Conservation (phyloP, 1,140 invertebrate species). For the Drosophila ambigua region DNA sequence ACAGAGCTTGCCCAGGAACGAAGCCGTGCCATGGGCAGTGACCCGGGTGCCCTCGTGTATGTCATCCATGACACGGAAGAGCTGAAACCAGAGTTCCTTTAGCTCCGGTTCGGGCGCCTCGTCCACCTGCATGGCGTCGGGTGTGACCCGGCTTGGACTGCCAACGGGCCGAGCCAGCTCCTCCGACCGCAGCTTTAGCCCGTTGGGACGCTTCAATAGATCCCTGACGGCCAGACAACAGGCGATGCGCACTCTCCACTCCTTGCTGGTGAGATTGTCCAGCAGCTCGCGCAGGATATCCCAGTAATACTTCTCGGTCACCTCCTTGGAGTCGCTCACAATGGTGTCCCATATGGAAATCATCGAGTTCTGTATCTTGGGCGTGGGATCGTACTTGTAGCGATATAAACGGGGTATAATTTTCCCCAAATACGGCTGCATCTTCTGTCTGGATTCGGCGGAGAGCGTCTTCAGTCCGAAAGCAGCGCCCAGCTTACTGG, state of each 20-base stretch:
- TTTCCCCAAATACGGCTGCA: constrained; percentile 91
- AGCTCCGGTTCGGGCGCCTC: constrained; percentile 85
- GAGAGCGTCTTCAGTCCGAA: constrained; percentile 95
- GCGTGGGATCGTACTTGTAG: constrained; percentile 95
- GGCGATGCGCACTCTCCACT: constrained; percentile 95
- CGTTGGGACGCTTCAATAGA: constrained; percentile 87
- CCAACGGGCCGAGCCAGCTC: constrained; percentile 31
- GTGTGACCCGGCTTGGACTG: constrained; percentile 7
- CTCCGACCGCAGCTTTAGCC: constrained; percentile 70
- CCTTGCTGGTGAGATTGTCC: constrained; percentile 91
- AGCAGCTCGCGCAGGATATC: constrained; percentile 93
- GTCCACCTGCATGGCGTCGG: constrained; percentile 59
- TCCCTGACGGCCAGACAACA: constrained; percentile 94
- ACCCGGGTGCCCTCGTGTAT: constrained; percentile 94
- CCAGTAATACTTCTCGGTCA: constrained; percentile 94
- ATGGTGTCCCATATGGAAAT: constrained; percentile 95
- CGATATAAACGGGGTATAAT: constrained; percentile 96
- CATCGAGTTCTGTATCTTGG: constrained; percentile 96
- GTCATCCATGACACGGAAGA: constrained; percentile 96
- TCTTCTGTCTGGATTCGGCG: constrained; percentile 90
- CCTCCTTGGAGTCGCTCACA: constrained; percentile 93
- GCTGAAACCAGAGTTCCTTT: constrained; percentile 90
- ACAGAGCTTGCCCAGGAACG: constrained; percentile 92
- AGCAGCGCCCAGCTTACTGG: constrained; percentile 95
- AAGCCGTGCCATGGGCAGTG: constrained; percentile 91